phyloP scores from a whole-genome alignment of 1,140 invertebrate genomes.

The Drosophila sturtevanti region DNA sequence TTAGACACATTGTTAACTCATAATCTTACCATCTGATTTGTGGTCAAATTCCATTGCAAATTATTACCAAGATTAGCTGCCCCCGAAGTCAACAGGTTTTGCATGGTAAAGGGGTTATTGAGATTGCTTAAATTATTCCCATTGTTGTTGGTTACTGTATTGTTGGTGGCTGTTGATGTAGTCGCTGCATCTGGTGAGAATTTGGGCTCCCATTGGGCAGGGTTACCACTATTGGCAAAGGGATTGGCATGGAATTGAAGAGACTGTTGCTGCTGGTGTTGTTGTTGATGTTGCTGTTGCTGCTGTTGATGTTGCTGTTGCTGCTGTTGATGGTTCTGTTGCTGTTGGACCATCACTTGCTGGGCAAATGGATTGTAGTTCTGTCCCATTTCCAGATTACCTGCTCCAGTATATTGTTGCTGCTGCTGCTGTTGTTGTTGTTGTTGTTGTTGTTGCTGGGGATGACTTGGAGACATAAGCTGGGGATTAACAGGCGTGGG shows the following conservation, averaged over 20 bases:
- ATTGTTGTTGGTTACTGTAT: slow-evolving; percentile 40
- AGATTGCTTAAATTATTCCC: slow-evolving; percentile 75
- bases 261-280: slow-evolving; percentile 37
- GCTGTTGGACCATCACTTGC: slow-evolving; percentile 60
- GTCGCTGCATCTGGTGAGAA: slow-evolving; percentile 56
- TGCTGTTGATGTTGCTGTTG: slow-evolving; percentile 57
- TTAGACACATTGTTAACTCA: neutral
- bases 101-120: slow-evolving; percentile 78
- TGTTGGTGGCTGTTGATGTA: slow-evolving; percentile 30
- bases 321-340: slow-evolving; percentile 49
- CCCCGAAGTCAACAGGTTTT: slow-evolving; percentile 66
- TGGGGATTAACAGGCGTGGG: slow-evolving; percentile 53
- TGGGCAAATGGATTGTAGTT: slow-evolving; percentile 62
- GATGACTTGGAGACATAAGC: slow-evolving; percentile 54
- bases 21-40: slow-evolving; percentile 67
- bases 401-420: slow-evolving; percentile 50
- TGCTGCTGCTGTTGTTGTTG: slow-evolving; percentile 52
- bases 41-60: slow-evolving; percentile 71
- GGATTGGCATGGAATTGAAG: slow-evolving; percentile 61
- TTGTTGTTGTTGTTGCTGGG: slow-evolving; percentile 56
- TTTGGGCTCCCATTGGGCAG: slow-evolving; percentile 70
- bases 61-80: slow-evolving; percentile 43
- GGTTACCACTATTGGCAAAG: slow-evolving; percentile 48
- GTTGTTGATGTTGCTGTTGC: slow-evolving; percentile 58
- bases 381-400: slow-evolving; percentile 45